Base-by-base conservation (phyloP, 1,140 invertebrate genomes). In the Propsilocerus akamusi region DNA sequence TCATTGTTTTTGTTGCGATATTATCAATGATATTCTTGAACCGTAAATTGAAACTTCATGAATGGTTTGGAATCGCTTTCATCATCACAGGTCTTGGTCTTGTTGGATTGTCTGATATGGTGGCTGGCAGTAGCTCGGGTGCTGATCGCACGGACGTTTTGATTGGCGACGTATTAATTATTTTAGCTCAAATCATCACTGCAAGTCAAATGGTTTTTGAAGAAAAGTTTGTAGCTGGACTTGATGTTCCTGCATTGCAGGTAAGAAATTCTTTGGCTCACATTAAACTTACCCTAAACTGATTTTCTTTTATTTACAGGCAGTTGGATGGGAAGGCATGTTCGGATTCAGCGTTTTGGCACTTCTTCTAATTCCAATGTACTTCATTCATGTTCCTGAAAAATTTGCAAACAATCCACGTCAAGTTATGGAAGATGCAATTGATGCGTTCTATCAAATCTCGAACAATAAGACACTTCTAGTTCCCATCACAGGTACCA, bases 181-280 rank as follows among this genome's bases (percentile, higher is more conserved):
- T 97, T 37, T 77, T 86, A 57, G 91, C 92, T 4, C 90, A 92
- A 67, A 78, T 97, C 30, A 77, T 97, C 55, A 81, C 81, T n/a
- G 84, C 90, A 1, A 71, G 78, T 47, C 90, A 96, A 70, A 94
- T 96, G 83, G 89, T 96, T 0, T 78, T 88, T 47, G 93, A 97
- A 69, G 91, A 97, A 65, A 93, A 90, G 68, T 93, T 80, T 70
- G 74, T 96, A 1, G 68, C 74, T 62, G 66, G 80, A 30, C 72
- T 82, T 50, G 84, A 94, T 65, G 87, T 96, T 34, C 83, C 87
- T 2, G 74, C 74, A 0, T 53, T 78, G 52, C 60, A 47, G n/a
- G 28, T 30, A n/a, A 30, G 7, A 30, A 30, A 30, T 8, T 8
- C 28, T 30, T 30, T 30, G n/a, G 7, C 7, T 30, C 12, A 30